Conservation (phyloP, 1,140 invertebrate genomes). For the Scaptomyza graminum region DNA sequence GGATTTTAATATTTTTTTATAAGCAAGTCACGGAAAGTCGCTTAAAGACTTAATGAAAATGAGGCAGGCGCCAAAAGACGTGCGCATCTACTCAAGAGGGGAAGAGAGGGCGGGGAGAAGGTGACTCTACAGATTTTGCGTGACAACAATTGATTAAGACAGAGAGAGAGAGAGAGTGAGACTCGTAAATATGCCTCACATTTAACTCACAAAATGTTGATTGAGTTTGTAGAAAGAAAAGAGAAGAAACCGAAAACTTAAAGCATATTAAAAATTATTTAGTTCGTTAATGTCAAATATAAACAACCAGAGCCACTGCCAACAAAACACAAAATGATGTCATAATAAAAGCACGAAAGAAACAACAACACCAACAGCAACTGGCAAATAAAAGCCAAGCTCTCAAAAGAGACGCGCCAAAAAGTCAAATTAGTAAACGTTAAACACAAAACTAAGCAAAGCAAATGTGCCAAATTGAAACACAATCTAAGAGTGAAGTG, state of each 20-base stretch:
- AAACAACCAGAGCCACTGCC: slow-evolving; percentile 34
- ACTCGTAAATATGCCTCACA: slow-evolving; percentile 16
- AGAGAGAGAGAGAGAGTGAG: slow-evolving; percentile 7
- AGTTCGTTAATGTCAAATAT: slow-evolving; percentile 49
- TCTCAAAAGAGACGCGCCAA: slow-evolving; percentile 38
- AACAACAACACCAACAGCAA: slow-evolving; percentile 1
- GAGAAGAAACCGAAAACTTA: slow-evolving; percentile 6
- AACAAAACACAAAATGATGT: slow-evolving; percentile 48
- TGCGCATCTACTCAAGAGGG: slow-evolving; percentile 32
- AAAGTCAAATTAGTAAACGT: slow-evolving; percentile 38
- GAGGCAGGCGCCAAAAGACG: slow-evolving; percentile 58
- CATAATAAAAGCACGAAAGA: slow-evolving; percentile 58
- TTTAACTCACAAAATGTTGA: slow-evolving; percentile 31
- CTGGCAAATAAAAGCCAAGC: slow-evolving; percentile 38
- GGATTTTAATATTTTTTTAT: slow-evolving; percentile 79
- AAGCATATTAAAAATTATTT: slow-evolving; percentile 21
- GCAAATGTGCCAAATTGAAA: slow-evolving; percentile 70
- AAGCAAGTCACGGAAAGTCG: slow-evolving; percentile 75
- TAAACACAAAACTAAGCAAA: slow-evolving; percentile 61
- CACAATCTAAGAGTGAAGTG: slow-evolving; percentile 45
- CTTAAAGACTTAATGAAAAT: slow-evolving; percentile 69
- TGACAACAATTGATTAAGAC: slow-evolving; percentile 26
- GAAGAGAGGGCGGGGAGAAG: background rate
- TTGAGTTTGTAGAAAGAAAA: slow-evolving; percentile 16
- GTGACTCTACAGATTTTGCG: slow-evolving; percentile 4